Conservation (phyloP, 1,140 invertebrate genomes). For the Zaprionus davidi region DNA sequence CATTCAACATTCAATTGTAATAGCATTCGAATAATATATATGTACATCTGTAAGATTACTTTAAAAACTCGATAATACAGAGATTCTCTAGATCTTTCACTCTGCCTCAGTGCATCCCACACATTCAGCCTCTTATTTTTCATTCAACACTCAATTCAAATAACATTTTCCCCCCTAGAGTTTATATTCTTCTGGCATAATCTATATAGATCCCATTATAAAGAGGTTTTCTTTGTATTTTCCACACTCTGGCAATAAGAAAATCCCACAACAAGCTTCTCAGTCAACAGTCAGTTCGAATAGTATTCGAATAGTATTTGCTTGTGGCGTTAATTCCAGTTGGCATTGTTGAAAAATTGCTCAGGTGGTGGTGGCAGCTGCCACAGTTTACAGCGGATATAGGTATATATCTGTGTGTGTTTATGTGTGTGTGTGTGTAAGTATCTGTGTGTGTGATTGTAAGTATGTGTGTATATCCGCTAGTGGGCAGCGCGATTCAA, state of each 20-base stretch:
- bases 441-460: constrained; percentile 14
- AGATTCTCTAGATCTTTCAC: too few relatives aligned
- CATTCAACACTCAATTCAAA: background rate
- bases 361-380: constrained; percentile 48
- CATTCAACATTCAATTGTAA: background rate
- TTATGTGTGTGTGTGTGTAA: constrained; percentile 19
- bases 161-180: background rate
- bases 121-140: too few relatives aligned
- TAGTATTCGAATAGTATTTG: constrained; percentile 4
- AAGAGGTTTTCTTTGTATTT: background rate
- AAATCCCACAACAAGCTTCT: background rate
- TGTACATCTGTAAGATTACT: too few relatives aligned
- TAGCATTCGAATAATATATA: background rate
- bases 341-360: constrained; percentile 59
- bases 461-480: constrained; percentile 61
- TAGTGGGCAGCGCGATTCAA: constrained; percentile 72
- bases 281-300: constrained; percentile 2
- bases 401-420: constrained; percentile 8
- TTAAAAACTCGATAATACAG: too few relatives aligned
- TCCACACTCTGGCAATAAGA: background rate
- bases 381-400: constrained; percentile 38
- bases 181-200: background rate
- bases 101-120: too few relatives aligned
- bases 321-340: background rate
- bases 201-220: background rate